Conservation (phyloP, 2,797 vertebrate species). For the Varecia variegata region DNA sequence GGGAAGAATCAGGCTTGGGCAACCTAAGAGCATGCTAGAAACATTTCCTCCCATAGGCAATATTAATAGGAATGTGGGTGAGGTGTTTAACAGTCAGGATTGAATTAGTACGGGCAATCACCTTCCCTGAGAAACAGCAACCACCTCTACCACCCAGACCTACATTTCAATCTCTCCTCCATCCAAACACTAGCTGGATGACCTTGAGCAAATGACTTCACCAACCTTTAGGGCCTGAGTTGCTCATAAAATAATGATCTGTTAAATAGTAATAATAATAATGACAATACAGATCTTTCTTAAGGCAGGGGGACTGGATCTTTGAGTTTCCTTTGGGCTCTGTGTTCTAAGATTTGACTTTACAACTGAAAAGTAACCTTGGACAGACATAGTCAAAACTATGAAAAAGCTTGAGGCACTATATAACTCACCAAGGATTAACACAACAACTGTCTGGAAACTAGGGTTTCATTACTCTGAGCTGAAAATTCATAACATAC, state of each 20-base stretch:
- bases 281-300: neutral
- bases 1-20: neutral
- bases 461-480: neutral
- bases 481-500: neutral
- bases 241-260: neutral
- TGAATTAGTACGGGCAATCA: neutral
- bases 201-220: neutral
- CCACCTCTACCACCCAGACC: neutral
- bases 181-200: neutral
- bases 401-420: neutral
- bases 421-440: neutral
- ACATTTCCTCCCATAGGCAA: neutral
- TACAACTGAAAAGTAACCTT: constrained; percentile 39
- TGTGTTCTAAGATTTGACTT: constrained; percentile 35
- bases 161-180: neutral
- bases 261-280: neutral
- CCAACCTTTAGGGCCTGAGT: neutral
- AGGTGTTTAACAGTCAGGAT: neutral
- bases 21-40: neutral
- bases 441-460: neutral
- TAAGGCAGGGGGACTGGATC: neutral
- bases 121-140: neutral
- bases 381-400: constrained; percentile 13
- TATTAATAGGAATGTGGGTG: neutral
- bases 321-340: neutral